Base-by-base conservation (phyloP, 2,113 vertebrate species). In the Eurystomus gularis region DNA sequence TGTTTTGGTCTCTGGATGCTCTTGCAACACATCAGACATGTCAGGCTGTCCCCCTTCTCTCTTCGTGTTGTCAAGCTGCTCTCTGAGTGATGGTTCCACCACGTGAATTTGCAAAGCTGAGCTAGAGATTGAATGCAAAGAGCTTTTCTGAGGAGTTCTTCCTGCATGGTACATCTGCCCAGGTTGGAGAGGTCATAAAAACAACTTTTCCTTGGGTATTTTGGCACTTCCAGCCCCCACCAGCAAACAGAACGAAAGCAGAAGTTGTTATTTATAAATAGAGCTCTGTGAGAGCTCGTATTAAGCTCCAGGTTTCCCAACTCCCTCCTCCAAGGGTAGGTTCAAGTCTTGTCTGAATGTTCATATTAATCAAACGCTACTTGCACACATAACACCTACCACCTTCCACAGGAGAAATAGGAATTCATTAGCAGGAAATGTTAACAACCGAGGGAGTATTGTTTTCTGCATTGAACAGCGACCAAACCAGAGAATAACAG, bases 201-300 rank as follows among this genome's bases (percentile, higher is more conserved):
- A 23, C 73, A 85, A 44, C 17, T 40, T 48, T 42, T 82, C 54
- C 19, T 88, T 72, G 48, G 48, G 80, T n/a, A 82, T 82, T 85
- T 88, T 72, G 58, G 54, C 26, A 57, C 42, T 77, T 91, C 17
- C 70, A 85, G 52, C 64, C 75, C 70, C 52, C 19, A 0, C 17
- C 54, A 68, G 37, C 1, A 9, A 71, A 28, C 21, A 64, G 75
- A 71, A 61, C 3, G 18, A 60, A 84, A 55, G 58, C 51, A 86
- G 57, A 58, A 35, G 44, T 61, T 20, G 16, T 44, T 44, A 60
- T 87, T 80, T 76, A 88, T 66, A 83, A 49, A 42, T 0, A 28
- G 40, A 71, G 25, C 70, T 46, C 46, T 0, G 3, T 2, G 0
- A 58, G 51, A 71, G 28, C 39, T 49, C 1, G 0, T 28, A 31